Evolutionary conservation across 1,140 invertebrate genomes (phyloP).

Genomic region (Psilanteris sp.): DNA sequence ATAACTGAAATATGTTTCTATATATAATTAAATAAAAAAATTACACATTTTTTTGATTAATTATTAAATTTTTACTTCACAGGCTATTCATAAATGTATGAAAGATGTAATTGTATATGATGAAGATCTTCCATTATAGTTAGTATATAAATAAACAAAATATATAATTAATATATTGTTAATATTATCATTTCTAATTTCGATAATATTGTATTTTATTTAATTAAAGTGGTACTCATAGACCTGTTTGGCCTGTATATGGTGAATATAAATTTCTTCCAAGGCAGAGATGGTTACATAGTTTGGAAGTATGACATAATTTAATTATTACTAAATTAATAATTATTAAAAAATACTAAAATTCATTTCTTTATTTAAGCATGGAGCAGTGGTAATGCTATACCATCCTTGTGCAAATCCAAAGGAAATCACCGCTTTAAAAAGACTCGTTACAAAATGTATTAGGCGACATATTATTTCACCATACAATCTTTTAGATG

Average conservation of each 20-base stretch:
- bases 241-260: constrained; percentile 90
- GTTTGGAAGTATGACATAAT: constrained; percentile 89
- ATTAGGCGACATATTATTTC: constrained; percentile 90
- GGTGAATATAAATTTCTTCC: constrained; percentile 92
- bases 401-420: constrained; percentile 93
- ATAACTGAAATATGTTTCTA: no score
- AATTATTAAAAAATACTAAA: no score
- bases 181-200: constrained; percentile 22
- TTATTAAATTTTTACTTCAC: constrained; percentile 68
- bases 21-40: no score
- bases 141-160: constrained; percentile 58
- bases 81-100: constrained; percentile 87
- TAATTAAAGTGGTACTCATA: constrained; percentile 88
- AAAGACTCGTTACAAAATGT: constrained; percentile 84
- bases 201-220: no score
- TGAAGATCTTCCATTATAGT: constrained; percentile 81
- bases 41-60: no score
- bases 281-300: constrained; percentile 91
- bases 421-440: constrained; percentile 83
- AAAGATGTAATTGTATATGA: constrained; percentile 84
- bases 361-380: no score
- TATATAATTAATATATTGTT: constrained; percentile 2
- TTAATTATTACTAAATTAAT: no score
- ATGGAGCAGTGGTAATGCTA: constrained; percentile 91
- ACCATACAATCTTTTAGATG: constrained; percentile 83